These are phyloP conservation scores for Cacoxenus indagator DNA, from an alignment of 2,888 invertebrate species.

Conservation along the genomic window DNA sequence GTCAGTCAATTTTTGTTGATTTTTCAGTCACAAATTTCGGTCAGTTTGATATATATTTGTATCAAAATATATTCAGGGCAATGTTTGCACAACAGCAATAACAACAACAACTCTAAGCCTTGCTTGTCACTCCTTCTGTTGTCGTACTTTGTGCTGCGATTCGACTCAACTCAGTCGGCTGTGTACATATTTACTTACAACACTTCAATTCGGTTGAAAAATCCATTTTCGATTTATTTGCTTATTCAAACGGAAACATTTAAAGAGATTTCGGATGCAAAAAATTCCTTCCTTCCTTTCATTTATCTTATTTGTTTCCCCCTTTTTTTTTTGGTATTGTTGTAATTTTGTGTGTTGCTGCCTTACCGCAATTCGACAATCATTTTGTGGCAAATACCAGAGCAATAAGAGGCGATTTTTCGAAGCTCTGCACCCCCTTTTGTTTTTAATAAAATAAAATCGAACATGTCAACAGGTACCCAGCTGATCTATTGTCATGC, in stretches of 20 bases:
- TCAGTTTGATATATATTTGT: background rate
- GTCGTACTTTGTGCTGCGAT: background rate
- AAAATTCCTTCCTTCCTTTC: conserved; percentile 34
- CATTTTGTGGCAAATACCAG: conserved; percentile 48
- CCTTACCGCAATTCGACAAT: background rate
- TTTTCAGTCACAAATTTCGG: background rate
- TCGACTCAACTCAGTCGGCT: background rate
- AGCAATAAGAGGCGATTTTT: conserved; percentile 54
- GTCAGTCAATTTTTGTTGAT: background rate
- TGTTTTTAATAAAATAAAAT: conserved; percentile 43
- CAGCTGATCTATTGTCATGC: conserved; percentile 14
- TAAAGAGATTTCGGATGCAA: conserved; percentile 66
- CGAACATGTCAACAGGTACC: conserved; percentile 35
- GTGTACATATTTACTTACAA: conserved; percentile 14
- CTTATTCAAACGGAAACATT: conserved; percentile 65
- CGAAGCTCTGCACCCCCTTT: no score
- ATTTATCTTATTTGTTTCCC: conserved; percentile 10
- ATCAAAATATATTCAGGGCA: background rate
- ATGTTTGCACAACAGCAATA: background rate
- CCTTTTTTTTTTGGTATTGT: conserved; percentile 12
- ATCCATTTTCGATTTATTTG: conserved; percentile 65
- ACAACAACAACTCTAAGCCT: background rate
- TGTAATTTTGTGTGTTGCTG: conserved; percentile 16
- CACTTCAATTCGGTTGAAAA: conserved; percentile 31
- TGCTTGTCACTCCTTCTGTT: conserved; percentile 20